Percentiles rank a stretch among this genome's conserved stretches.
phyloP scores from a whole-genome alignment of 1,140 invertebrate genomes.

The Zaprionus capensis region DNA sequence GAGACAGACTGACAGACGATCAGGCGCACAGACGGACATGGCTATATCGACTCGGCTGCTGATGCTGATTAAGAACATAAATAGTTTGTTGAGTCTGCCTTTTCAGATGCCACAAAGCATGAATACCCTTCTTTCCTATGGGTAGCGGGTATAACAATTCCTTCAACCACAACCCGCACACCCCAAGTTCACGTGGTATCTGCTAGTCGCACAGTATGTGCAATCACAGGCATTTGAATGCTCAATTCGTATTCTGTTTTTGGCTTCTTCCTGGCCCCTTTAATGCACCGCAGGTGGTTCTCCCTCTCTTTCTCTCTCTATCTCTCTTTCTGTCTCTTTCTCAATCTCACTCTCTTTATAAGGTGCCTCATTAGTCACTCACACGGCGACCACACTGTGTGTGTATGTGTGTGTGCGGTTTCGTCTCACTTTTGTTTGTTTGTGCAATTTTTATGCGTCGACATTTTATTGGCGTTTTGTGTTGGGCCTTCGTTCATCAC shows the following conservation, averaged over 20 bases:
- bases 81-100: no score
- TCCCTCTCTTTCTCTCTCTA: not conserved
- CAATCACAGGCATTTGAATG: not conserved
- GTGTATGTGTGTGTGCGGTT: conserved; percentile 19
- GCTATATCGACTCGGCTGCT: no score
- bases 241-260: not conserved
- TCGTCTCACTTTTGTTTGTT: conserved; percentile 53
- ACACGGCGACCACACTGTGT: not conserved
- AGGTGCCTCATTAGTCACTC: conserved; percentile 18
- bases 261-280: not conserved
- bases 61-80: no score
- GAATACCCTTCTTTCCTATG: no score
- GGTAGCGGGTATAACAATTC: no score
- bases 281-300: not conserved
- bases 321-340: not conserved
- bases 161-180: no score
- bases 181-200: not conserved
- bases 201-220: not conserved
- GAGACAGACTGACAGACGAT: no score
- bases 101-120: no score
- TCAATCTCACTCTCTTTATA: not conserved
- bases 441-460: conserved; percentile 59
- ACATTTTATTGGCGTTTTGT: conserved; percentile 68
- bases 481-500: conserved; percentile 57
- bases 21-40: no score